phyloP scores from a whole-genome alignment of 2,113 vertebrate genomes.

The Typhlomys cinereus region DNA sequence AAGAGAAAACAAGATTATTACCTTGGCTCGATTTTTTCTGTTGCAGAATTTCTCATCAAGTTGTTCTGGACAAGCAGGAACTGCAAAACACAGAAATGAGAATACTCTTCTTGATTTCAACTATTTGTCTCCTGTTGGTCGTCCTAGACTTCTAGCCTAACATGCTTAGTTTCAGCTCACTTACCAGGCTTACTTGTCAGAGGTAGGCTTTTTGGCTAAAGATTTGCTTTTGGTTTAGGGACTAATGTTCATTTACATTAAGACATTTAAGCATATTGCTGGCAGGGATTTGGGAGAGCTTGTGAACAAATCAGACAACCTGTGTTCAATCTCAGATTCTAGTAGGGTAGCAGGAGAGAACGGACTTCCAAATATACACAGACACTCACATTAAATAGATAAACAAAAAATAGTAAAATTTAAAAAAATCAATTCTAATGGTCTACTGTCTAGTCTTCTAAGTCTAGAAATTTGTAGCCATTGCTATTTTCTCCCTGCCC shows the following conservation, averaged over 20 bases:
- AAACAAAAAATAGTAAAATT: no score
- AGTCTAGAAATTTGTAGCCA: no score
- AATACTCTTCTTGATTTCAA: background rate
- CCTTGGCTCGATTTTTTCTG: conserved; percentile 96
- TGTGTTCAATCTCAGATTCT: no score
- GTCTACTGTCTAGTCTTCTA: no score
- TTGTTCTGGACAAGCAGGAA: conserved; percentile 96
- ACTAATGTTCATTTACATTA: conserved; percentile 9
- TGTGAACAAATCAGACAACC: no score
- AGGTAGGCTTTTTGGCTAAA: conserved; percentile 1
- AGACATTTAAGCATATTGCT: background rate
- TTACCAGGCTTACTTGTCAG: background rate
- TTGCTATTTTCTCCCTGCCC: no score
- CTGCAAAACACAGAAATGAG: conserved; percentile 83
- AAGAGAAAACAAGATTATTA: conserved; percentile 75
- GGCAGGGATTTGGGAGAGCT: no score
- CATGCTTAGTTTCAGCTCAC: background rate
- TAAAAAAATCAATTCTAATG: no score
- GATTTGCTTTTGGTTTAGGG: conserved; percentile 19
- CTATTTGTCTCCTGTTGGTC: background rate
- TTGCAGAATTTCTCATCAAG: conserved; percentile 92
- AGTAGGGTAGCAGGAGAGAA: no score
- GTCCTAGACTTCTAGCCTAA: background rate
- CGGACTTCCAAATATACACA: no score
- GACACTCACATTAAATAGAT: no score